phyloP scores from a whole-genome alignment of 2,113 vertebrate species.

The Ceyx melanurus region DNA sequence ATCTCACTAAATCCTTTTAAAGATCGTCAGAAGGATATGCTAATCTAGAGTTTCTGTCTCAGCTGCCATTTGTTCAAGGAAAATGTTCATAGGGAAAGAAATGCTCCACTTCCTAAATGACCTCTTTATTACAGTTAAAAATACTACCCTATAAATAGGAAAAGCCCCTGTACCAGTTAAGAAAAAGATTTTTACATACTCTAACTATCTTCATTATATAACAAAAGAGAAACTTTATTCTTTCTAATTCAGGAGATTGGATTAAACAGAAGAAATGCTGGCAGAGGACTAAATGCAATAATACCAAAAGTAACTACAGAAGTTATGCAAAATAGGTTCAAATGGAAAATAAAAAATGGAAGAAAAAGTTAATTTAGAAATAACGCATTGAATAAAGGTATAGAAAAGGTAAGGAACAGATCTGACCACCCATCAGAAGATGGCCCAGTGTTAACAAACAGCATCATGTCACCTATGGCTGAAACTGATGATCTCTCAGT shows the following conservation, averaged over 20 bases:
- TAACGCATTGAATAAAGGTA: not conserved
- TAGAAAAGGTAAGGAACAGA: not conserved
- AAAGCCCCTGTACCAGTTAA: not conserved
- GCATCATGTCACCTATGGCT: not conserved
- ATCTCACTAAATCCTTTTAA: not conserved
- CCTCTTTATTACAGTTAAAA: slow-evolving; percentile 39
- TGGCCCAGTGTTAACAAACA: not conserved
- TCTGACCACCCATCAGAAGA: not conserved
- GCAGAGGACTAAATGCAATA: not conserved
- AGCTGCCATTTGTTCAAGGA: not conserved
- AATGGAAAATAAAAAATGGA: not conserved
- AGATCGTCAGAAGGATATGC: not conserved
- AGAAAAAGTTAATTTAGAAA: not conserved
- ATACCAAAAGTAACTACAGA: not conserved
- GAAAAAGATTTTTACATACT: not conserved
- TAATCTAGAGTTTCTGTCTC: slow-evolving; percentile 3
- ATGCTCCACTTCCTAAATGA: slow-evolving; percentile 8
- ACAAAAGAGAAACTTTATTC: slow-evolving; percentile 4
- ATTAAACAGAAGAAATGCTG: not conserved
- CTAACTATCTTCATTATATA: not conserved
- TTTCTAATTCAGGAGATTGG: not conserved
- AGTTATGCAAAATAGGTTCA: not conserved
- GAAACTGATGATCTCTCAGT: not conserved
- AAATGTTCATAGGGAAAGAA: slow-evolving; percentile 11
- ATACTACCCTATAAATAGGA: slow-evolving; percentile 38